Evolutionary conservation across 2,797 vertebrate genomes (phyloP), one percentile per base, ranked within the genome.

Genomic region (Novumbra hubbsi): DNA sequence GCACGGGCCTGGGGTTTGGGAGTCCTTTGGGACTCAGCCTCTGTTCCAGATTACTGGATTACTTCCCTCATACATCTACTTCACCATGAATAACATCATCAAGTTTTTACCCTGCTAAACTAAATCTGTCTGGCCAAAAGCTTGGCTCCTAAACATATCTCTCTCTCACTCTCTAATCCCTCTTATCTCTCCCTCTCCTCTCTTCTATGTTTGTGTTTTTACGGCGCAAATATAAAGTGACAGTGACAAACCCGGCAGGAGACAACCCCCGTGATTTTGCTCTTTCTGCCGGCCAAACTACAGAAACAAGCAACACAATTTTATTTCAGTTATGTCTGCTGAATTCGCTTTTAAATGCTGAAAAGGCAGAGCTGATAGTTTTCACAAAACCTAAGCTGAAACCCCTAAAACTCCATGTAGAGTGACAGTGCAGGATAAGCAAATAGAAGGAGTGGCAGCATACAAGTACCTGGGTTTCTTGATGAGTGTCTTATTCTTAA

Each of bases 1-100:
- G 8, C 8, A 57, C 55, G 11, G 11, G 8, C 8, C 17, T 21
- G 55, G 21, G 7, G 21, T 32, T 11, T 28, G 81, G 84, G 80
- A 85, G 72, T 78, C 77, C 52, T 81, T 79, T 85, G 80, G 83
- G 83, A 41, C 64, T 17, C 50, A 74, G 63, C 69, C 71, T 15
- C 27, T 34, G 5, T 12, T 5, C 27, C 6, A 70, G 68, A 74
- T 79, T 70, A 82, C 81, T 75, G 65, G 68, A 78, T 74, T 60
- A 27, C 52, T 57, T 30, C 16, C 45, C 30, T 64, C 5, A 73
- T 66, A 69, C 57, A 67, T 75, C 70, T 83, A 27, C 72, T 69
- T 63, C 52, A 48, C 38, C 30, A 28, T 48, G 78, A 72, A 24
- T 30, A 72, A 64, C 9, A 66, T 41, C 38, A 41, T 38, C 57